Base-by-base conservation (phyloP, 2,797 vertebrate genomes). In the Gallinago stenura region DNA sequence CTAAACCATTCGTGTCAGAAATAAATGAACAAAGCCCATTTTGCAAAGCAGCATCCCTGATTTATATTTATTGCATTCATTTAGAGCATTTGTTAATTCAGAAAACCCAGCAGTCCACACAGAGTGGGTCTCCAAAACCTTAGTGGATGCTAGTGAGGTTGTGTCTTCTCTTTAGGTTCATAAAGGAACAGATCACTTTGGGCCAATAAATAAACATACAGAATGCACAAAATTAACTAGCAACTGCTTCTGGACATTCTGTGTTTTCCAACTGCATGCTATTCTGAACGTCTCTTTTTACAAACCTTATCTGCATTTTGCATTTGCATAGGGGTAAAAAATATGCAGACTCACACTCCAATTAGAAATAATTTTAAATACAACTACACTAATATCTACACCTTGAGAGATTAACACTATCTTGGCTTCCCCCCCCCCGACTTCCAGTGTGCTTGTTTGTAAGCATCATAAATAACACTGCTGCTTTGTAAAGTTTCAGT, bases 11-110 rank as follows among this genome's bases (percentile, higher is more conserved):
- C 92, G 79, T 92, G 92, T 96, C 97, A 96, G 96, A 96, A 97
- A 96, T 85, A 97, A 97, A 97, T 94, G 85, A 97, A 95, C 83
- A 94, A 94, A 96, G 86, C 93, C 91, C 87, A 78, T 95, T 94
- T 96, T 96, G 88, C 81, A 80, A 92, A 91, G 96, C 94, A 61
- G 95, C 87, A 61, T 78, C 94, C 83, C 66, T 89, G 94, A 96
- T 96, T 97, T 96, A 95, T 96, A 96, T 93, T 95, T 86, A 95
- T 72, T 73, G 87, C 22, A 3, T 88, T 95, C 92, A 89, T 95
- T 96, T 94, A 92, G 83, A 78, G 64, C n/a, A 57, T 92, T 96
- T 78, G 79, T 89, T 97, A 93, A 96, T 94, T 96, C 93, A 86
- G 53, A 78, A 85, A 89, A 79, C 83, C 83, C 89, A 76, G 72